Percentiles rank a stretch among this genome's conserved stretches.
phyloP scores from a whole-genome alignment of 2,888 invertebrate species.

The Clostera curtula region DNA sequence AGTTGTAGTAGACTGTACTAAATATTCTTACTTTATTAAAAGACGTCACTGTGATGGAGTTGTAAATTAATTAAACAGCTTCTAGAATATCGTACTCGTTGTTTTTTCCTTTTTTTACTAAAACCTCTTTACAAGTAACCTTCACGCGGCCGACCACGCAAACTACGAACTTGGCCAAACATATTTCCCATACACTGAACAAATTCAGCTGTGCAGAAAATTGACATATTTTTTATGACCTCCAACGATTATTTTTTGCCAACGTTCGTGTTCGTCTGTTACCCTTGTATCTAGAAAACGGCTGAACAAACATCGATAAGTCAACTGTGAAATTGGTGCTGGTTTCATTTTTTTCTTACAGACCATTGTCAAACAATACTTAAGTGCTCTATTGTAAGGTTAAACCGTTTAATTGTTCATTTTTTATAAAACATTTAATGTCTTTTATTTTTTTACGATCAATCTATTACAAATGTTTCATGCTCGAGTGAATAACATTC shows the following conservation, averaged over 20 bases:
- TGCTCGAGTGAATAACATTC: no score
- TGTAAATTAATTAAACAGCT: no score
- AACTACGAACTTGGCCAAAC: slow-evolving; percentile 12
- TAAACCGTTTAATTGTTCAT: no score
- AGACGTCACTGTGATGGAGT: no score
- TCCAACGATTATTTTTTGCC: slow-evolving; percentile 11
- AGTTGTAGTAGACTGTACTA: no score
- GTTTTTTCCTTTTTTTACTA: not conserved
- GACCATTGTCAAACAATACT: no score
- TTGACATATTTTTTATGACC: slow-evolving; percentile 1
- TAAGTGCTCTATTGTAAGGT: no score
- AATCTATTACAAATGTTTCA: no score
- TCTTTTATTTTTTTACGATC: no score
- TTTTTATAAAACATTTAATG: no score
- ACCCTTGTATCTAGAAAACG: slow-evolving; percentile 19
- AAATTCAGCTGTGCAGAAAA: slow-evolving; percentile 8
- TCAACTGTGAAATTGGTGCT: slow-evolving; percentile 11
- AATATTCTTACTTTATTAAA: no score
- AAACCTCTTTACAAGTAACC: slow-evolving; percentile 14
- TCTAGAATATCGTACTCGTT: no score
- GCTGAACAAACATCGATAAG: slow-evolving; percentile 5
- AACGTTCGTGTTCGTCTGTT: slow-evolving; percentile 6
- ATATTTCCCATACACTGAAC: slow-evolving; percentile 2
- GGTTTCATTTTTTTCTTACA: not conserved
- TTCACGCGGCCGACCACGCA: slow-evolving; percentile 8